These are phyloP conservation scores for Rhagonycha lutea DNA, from an alignment of 2,888 invertebrate species.

Conservation along the genomic window DNA sequence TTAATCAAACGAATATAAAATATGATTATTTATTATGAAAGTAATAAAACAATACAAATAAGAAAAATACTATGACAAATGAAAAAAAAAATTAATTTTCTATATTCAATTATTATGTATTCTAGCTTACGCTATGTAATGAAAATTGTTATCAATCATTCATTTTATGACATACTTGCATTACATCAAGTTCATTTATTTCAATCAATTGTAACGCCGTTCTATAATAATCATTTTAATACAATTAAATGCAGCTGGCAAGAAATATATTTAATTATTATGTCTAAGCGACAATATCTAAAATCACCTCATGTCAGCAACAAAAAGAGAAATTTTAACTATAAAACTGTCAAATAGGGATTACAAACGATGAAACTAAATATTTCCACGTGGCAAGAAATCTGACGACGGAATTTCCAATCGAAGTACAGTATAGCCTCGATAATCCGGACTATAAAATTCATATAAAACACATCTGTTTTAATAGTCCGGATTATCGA, in stretches of 20 bases:
- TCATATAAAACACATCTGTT: no score
- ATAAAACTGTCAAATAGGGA: no score
- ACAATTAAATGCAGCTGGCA: neutral
- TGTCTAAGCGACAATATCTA: neutral
- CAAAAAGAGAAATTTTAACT: neutral
- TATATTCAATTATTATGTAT: conserved; percentile 6
- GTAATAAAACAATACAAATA: neutral
- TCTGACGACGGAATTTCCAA: no score
- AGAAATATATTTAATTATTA: neutral
- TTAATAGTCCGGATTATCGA: no score
- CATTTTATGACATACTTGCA: neutral
- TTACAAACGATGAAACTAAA: no score
- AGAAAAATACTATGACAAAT: neutral
- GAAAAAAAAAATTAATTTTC: conserved; percentile 1
- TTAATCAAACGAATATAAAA: neutral
- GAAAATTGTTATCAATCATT: conserved; percentile 16
- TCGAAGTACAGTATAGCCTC: no score
- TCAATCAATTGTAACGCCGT: neutral
- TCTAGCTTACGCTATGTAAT: neutral
- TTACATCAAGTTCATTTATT: neutral
- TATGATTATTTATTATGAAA: neutral
- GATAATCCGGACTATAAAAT: no score
- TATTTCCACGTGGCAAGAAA: no score
- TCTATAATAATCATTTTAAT: neutral
- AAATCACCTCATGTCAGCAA: neutral